phyloP scores from a whole-genome alignment of 2,113 vertebrate species.

The Hemichromis elongatus region DNA sequence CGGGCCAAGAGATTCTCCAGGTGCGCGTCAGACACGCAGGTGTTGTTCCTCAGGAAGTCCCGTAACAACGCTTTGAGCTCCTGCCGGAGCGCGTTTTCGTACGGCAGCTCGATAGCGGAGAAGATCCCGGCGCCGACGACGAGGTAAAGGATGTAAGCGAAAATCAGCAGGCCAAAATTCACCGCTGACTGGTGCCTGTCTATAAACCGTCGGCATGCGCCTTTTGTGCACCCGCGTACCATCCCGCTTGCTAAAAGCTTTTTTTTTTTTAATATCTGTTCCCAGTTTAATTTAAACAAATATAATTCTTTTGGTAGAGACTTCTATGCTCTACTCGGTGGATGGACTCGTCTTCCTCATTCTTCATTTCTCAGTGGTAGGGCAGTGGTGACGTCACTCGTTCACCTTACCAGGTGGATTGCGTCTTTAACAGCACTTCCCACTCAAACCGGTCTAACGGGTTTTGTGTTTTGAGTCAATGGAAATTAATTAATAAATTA shows the following conservation, averaged over 20 bases:
- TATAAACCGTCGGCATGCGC: constrained; percentile 74
- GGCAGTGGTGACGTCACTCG: constrained; percentile 18
- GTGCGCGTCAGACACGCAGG: constrained; percentile 81
- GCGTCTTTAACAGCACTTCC: not conserved
- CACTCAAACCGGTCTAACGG: constrained; percentile 10
- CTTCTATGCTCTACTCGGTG: not conserved
- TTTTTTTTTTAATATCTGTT: accelerated
- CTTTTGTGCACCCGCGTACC: constrained; percentile 73
- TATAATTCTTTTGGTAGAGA: not conserved
- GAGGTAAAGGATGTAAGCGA: constrained; percentile 83
- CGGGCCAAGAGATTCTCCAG: constrained; percentile 82
- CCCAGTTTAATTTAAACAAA: not conserved
- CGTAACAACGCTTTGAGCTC: constrained; percentile 76
- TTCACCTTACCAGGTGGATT: constrained; percentile 13
- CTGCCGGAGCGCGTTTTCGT: constrained; percentile 80
- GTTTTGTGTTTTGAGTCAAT: constrained; percentile 13
- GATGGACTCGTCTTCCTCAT: constrained; percentile 46
- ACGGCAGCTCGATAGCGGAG: constrained; percentile 89
- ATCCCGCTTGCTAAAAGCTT: constrained; percentile 63
- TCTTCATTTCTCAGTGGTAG: constrained; percentile 6
- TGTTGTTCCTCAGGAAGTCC: constrained; percentile 82
- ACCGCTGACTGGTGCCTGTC: constrained; percentile 78
- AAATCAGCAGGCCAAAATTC: constrained; percentile 79
- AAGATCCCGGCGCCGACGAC: constrained; percentile 90
- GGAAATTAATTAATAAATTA: not conserved